These are phyloP conservation scores for Drosophila willistoni DNA, from an alignment of 1,140 invertebrate genomes.

Conservation along the genomic window DNA sequence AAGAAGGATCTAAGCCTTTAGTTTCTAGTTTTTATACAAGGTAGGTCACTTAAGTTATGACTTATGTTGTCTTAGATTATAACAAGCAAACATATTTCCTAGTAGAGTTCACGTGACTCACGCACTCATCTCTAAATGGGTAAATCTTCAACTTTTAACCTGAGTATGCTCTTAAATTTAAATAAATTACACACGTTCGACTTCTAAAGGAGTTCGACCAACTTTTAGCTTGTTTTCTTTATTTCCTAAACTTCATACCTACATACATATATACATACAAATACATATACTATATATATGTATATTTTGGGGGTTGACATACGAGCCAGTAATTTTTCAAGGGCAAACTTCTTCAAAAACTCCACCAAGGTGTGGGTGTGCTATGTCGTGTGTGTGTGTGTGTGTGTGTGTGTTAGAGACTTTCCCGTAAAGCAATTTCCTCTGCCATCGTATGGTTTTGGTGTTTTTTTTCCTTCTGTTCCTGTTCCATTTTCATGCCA, in stretches of 20 bases:
- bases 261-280: not conserved
- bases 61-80: too few relatives aligned
- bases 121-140: slow-evolving; percentile 2
- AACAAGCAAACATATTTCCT: too few relatives aligned
- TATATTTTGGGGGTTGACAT: slow-evolving; percentile 54
- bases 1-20: too few relatives aligned
- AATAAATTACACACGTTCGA: slow-evolving; percentile 81
- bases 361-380: slow-evolving; percentile 50
- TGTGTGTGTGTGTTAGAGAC: slow-evolving; percentile 38
- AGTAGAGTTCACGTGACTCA: not conserved
- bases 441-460: slow-evolving; percentile 69
- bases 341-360: slow-evolving; percentile 64
- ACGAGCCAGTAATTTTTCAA: slow-evolving; percentile 77
- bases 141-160: slow-evolving; percentile 31
- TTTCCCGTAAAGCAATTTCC: slow-evolving; percentile 73
- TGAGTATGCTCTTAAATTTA: slow-evolving; percentile 64
- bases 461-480: slow-evolving; percentile 32
- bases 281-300: not conserved
- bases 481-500: slow-evolving; percentile 79
- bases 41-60: too few relatives aligned
- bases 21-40: too few relatives aligned
- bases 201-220: slow-evolving; percentile 44
- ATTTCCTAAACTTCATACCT: not conserved
- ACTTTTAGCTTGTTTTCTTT: slow-evolving; percentile 27
- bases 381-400: slow-evolving; percentile 39